Evolutionary conservation across 2,797 vertebrate genomes (phyloP).

Genomic region (Sebastolobus alascanus): DNA sequence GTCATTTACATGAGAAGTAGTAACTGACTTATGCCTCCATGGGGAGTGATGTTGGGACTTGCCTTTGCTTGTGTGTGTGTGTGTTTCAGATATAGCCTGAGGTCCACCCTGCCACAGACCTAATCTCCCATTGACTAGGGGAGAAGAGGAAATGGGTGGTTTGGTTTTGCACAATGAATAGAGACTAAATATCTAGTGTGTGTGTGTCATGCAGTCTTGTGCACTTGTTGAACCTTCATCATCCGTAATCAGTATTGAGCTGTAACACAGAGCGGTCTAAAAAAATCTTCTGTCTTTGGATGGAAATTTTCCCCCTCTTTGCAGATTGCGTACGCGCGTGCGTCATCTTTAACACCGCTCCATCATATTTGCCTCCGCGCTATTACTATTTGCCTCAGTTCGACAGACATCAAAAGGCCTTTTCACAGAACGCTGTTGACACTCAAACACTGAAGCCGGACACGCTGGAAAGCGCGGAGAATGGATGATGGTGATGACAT

Average conservation of each 20-base stretch:
- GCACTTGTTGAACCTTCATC: slow-evolving; percentile 29
- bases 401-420: slow-evolving; percentile 58
- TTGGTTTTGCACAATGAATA: slow-evolving; percentile 59
- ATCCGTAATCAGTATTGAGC: not conserved
- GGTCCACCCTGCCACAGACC: slow-evolving; percentile 22
- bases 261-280: not conserved
- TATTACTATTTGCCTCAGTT: slow-evolving; percentile 46
- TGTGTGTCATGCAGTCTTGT: slow-evolving; percentile 6
- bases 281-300: slow-evolving; percentile 8
- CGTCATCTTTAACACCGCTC: slow-evolving; percentile 12
- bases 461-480: not conserved
- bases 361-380: slow-evolving; percentile 36
- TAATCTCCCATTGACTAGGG: slow-evolving; percentile 62
- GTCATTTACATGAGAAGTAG: not conserved
- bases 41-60: not conserved
- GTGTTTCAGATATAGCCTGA: slow-evolving; percentile 32
- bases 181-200: slow-evolving; percentile 38
- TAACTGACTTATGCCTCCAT: not conserved
- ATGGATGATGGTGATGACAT: slow-evolving; percentile 13
- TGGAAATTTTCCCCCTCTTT: slow-evolving; percentile 17
- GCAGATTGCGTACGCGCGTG: no score
- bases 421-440: slow-evolving; percentile 54
- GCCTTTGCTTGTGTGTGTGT: slow-evolving; percentile 12
- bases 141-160: slow-evolving; percentile 60
- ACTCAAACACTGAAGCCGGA: slow-evolving; percentile 40